Evolutionary conservation across 2,113 vertebrate species (phyloP), one percentile per base, ranked within the genome.

Genomic region (Edolisoma coerulescens): DNA sequence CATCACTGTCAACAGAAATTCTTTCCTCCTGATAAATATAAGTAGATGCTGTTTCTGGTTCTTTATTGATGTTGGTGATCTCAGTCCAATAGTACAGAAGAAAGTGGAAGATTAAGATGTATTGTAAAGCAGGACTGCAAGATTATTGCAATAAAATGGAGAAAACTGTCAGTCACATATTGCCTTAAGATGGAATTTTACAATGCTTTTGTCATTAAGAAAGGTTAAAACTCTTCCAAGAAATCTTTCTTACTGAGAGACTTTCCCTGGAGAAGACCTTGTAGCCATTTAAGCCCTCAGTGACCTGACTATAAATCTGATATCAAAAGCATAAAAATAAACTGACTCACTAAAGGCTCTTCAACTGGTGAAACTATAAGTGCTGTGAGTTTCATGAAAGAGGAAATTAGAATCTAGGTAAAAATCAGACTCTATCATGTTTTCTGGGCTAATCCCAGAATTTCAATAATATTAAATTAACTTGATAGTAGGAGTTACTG

Each of bases 351-450:
- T 87, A 69, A 94, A 90, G 81, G 89, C 92, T 71, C 80, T 96
- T 93, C 60, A 91, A 2, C 81, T 97, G 81, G 89, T 95, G 93
- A 97, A 97, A 93, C 95, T 90, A 75, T 85, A 56, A 85, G 95
- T 95, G 57, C 86, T 95, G 64, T 96, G 93, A 96, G 76, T 96
- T 96, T 52, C 65, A 96, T 97, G 96, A 96, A 96, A 97, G 74
- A 90, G 83, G 91, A 93, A 91, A 82, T 67, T 47, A 90, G 56
- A 74, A 76, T 97, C 86, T 95, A 96, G 89, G 89, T 96, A 94
- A 96, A 98, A 93, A 89, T 77, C 68, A 7, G 92, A 97, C 86
- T 91, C 68, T 39, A 65, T 91, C 24, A 50, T 91, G 75, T 95
- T 97, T 97, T 96, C 96, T 93, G 91, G 81, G 89, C 63, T 78